Base-by-base conservation (phyloP, 2,888 invertebrate species). In the Pinctada fucata region DNA sequence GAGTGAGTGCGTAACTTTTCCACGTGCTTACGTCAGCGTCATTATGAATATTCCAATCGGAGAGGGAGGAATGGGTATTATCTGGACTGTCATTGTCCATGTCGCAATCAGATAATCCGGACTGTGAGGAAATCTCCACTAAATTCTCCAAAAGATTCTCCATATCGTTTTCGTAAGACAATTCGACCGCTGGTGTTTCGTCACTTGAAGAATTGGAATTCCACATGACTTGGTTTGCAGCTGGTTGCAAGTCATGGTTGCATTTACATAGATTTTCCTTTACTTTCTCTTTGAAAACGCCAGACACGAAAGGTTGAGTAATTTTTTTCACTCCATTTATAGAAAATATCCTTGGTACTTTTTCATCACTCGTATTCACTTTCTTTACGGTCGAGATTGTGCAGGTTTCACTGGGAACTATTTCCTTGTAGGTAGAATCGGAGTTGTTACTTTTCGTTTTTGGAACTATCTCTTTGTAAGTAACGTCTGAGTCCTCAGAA, bases 101-200 rank as follows among this genome's bases (percentile, higher is more conserved):
- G 48, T 73, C 69, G n/a, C 50, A 68, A 58, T 78, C 80, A 8
- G 78, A 72, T 8, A 50, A 68, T 45, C 76, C 77, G n/a, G 64
- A 52, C 6, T 67, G 63, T 31, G 50, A 67, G 2, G 75, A 72
- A 31, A 65, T 52, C 50, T 75, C 80, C 5, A 52, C 16, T 13
- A 80, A 48, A 45, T 80, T 80, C 67, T 80, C 80, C n/a, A 80
- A 63, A n/a, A 78, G 70, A 6, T 67, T 64, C 64, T 80, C 80
- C 67, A 80, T 71, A 13, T 64, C 51, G 3, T 70, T 50, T 65
- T 80, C 80, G 58, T 80, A 80, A 13, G 74, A 45, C n/a, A 74
- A 77, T 2, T 66, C 78, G 47, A 75, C 50, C 10, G 16, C 50
- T 6, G 74, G 5, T 1, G 48, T 10, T 47, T 68, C 68, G 31